A percentile compares a stretch with the other conserved stretches of the same genome.
phyloP scores from a whole-genome alignment of 1,140 invertebrate genomes.

The Anadara kagoshimensis region DNA sequence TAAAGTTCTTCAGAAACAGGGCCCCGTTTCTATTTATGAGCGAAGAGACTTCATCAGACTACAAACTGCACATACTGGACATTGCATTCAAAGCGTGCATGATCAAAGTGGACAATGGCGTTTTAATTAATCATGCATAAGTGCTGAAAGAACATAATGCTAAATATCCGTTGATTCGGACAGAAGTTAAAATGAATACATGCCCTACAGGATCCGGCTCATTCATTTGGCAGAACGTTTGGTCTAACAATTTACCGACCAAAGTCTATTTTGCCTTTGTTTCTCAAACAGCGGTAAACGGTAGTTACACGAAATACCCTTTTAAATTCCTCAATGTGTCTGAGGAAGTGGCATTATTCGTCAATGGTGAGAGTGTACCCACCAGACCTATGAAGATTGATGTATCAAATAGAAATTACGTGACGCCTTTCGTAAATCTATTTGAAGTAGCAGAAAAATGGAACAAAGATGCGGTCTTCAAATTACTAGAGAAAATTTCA shows the following conservation, averaged over 20 bases:
- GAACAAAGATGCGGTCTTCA: conserved; percentile 13
- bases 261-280: conserved; percentile 25
- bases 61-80: conserved; percentile 29
- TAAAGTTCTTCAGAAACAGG: conserved; percentile 25
- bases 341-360: not conserved
- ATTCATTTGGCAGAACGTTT: conserved; percentile 15
- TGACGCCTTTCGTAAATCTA: conserved; percentile 1
- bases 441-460: conserved; percentile 21
- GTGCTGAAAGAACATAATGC: conserved; percentile 16
- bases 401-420: conserved; percentile 11
- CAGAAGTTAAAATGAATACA: conserved; percentile 11
- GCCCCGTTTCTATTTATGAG: conserved; percentile 26
- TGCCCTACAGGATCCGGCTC: not conserved
- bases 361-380: conserved; percentile 15
- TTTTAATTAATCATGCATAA: conserved; percentile 26
- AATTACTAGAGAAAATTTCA: conserved; percentile 6
- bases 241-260: conserved; percentile 7
- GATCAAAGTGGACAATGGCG: conserved; percentile 10
- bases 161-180: conserved; percentile 19
- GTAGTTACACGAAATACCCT: conserved; percentile 14
- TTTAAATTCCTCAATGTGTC: conserved; percentile 25
- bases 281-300: conserved; percentile 10
- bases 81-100: conserved; percentile 16
- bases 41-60: not conserved
- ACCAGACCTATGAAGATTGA: conserved; percentile 17